Evolutionary conservation across 1,140 invertebrate species (phyloP).

Genomic region (Hyles euphorbiae): DNA sequence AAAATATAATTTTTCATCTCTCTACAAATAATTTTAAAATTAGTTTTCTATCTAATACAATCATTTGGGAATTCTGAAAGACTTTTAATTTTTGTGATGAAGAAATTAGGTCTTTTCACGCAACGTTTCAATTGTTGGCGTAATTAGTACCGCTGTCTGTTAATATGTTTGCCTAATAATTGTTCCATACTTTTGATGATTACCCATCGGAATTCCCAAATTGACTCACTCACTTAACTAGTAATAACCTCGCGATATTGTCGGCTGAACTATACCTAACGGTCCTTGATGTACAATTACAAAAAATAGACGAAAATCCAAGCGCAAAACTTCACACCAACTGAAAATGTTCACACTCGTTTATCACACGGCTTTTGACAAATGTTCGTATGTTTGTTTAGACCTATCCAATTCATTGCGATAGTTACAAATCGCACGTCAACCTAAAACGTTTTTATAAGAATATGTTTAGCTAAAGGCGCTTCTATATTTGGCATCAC

Average conservation of each 20-base stretch:
- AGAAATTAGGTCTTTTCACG: too few relatives aligned
- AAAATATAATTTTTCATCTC: slow-evolving; percentile 61
- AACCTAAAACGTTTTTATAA: slow-evolving; percentile 58
- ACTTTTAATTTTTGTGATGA: background rate
- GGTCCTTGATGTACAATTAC: slow-evolving; percentile 9
- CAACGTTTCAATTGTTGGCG: too few relatives aligned
- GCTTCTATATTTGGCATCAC: slow-evolving; percentile 46
- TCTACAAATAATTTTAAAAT: slow-evolving; percentile 54
- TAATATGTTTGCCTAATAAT: slow-evolving; percentile 9
- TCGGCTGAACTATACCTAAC: slow-evolving; percentile 52
- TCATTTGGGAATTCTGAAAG: slow-evolving; percentile 5
- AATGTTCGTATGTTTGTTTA: background rate
- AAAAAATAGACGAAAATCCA: slow-evolving; percentile 16
- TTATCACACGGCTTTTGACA: slow-evolving; percentile 19
- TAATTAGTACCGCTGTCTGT: background rate
- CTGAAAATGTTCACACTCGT: slow-evolving; percentile 16
- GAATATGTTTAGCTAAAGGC: slow-evolving; percentile 53
- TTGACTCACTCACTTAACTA: slow-evolving; percentile 31
- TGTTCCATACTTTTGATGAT: slow-evolving; percentile 3
- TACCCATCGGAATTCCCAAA: slow-evolving; percentile 1
- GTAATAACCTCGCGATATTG: slow-evolving; percentile 55
- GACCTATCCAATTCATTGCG: background rate
- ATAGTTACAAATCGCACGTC: background rate
- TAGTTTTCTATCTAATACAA: slow-evolving; percentile 62
- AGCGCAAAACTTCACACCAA: slow-evolving; percentile 11